phyloP scores from a whole-genome alignment of 2,113 vertebrate species.

The Donacobius atricapilla region DNA sequence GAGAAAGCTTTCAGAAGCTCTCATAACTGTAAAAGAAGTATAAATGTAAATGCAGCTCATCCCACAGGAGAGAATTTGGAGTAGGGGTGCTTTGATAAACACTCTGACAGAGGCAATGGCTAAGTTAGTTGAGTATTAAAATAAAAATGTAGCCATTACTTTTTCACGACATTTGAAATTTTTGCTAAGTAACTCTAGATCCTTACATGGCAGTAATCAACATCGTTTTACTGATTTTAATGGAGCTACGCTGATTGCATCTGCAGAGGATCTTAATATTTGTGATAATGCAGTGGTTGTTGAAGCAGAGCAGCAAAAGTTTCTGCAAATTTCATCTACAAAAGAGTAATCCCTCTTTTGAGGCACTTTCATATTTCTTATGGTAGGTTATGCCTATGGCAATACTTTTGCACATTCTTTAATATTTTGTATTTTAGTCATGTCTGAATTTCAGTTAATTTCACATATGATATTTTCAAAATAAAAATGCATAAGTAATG shows the following conservation, averaged over 20 bases:
- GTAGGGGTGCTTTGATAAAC: neutral
- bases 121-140: neutral
- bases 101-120: neutral
- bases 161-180: neutral
- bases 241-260: neutral
- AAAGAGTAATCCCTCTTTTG: neutral
- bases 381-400: neutral
- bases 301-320: neutral
- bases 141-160: neutral
- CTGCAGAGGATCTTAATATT: neutral
- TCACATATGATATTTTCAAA: neutral
- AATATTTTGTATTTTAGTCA: conserved; percentile 2
- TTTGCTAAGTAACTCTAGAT: neutral
- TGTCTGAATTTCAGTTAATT: neutral
- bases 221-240: neutral
- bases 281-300: neutral
- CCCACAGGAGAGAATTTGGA: neutral
- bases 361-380: neutral
- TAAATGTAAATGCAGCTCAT: neutral
- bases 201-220: neutral
- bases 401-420: neutral
- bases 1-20: neutral
- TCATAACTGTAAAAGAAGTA: neutral
- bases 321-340: neutral
- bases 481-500: neutral